Conservation (phyloP, 2,888 invertebrate species). For the Brachypterus glaber region DNA sequence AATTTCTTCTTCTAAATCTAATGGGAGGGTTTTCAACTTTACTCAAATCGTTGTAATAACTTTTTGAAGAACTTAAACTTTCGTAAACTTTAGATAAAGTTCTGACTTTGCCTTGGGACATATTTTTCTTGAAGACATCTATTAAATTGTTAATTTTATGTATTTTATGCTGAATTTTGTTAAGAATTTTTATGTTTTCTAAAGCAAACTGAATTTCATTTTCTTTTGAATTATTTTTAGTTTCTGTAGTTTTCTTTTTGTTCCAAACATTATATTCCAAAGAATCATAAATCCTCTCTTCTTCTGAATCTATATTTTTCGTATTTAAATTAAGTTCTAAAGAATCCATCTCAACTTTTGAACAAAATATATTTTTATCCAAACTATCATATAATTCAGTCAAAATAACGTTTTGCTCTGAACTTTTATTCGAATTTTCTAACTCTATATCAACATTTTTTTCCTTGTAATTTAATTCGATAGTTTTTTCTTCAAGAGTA, state of each 20-base stretch:
- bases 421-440: conserved; percentile 25
- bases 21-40: conserved; percentile 44
- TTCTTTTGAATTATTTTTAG: conserved; percentile 35
- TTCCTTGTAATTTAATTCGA: conserved; percentile 38
- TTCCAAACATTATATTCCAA: conserved; percentile 32
- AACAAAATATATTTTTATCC: conserved; percentile 31
- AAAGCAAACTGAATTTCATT: conserved; percentile 37
- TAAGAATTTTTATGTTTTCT: conserved; percentile 53
- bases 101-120: conserved; percentile 61
- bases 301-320: conserved; percentile 18
- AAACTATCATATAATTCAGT: conserved; percentile 36
- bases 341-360: conserved; percentile 34
- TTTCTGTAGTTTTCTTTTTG: conserved; percentile 23
- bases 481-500: conserved; percentile 30
- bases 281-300: conserved; percentile 31
- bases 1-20: conserved; percentile 53
- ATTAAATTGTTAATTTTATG: conserved; percentile 62
- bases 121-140: conserved; percentile 46
- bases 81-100: conserved; percentile 63
- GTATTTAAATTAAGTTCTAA: conserved; percentile 33
- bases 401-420: conserved; percentile 23
- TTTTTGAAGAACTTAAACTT: conserved; percentile 48
- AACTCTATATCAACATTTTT: conserved; percentile 36
- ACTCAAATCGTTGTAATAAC: conserved; percentile 42
- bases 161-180: conserved; percentile 59